phyloP scores from a whole-genome alignment of 2,113 vertebrate species.

The Notiomystis cincta region DNA sequence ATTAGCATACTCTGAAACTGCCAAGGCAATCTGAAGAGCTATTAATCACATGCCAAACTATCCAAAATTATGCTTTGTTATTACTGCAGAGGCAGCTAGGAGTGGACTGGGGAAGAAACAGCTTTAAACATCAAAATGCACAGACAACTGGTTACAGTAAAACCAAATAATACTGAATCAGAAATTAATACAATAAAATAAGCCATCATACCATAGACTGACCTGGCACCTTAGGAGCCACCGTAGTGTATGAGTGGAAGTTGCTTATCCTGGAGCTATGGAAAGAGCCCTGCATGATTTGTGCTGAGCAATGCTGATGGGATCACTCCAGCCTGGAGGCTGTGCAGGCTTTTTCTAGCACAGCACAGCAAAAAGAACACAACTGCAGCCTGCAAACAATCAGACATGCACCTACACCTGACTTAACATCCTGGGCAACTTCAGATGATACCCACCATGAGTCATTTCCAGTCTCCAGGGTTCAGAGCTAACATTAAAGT shows the following conservation, averaged over 20 bases:
- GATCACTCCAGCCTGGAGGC: background rate
- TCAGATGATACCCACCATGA: background rate
- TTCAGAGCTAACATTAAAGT: background rate
- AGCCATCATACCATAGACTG: background rate
- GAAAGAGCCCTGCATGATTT: background rate
- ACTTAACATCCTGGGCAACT: rapidly evolving
- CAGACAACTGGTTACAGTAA: background rate
- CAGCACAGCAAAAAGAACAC: background rate
- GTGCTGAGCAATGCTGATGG: background rate
- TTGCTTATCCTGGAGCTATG: background rate
- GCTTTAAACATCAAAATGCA: background rate
- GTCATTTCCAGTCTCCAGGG: background rate
- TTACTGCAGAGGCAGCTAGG: background rate
- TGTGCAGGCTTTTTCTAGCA: background rate
- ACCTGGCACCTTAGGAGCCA: background rate
- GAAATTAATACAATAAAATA: background rate
- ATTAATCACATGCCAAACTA: conserved; percentile 19
- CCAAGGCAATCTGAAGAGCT: conserved; percentile 13
- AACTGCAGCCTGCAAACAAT: background rate
- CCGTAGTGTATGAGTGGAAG: background rate
- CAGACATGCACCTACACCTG: background rate
- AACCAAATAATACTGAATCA: background rate
- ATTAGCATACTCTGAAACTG: conserved; percentile 24
- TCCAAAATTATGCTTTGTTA: background rate
- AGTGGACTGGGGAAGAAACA: background rate